Base-by-base conservation (phyloP, 2,888 invertebrate species). In the Lasioglossum lativentre region DNA sequence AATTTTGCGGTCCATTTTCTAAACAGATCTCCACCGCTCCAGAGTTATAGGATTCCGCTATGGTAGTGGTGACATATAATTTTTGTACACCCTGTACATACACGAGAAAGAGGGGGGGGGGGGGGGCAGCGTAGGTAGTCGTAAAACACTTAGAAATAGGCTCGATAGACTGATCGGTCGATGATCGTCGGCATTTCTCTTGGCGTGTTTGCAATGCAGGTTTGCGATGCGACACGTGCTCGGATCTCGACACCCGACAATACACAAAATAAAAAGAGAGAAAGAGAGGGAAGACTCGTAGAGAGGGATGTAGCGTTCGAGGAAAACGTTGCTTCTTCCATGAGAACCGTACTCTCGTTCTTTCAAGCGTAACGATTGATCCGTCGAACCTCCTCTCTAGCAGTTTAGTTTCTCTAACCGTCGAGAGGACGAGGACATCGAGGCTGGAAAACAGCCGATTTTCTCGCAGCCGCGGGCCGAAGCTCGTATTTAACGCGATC, bases 121-220 rank as follows among this genome's bases (percentile, higher is more conserved):
- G 40, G 27, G 34, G n/a, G 34, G 10, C 19, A 8, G n/a, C 27
- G n/a, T 40, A 19, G 56, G 52, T 14, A 34, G 42, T 85, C 78
- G 45, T 45, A 38, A 74, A 75, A 63, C 82, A 70, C 42, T 66
- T 66, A 74, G 52, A 42, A 74, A 73, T 85, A 89, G 88, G 45
- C 79, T 81, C 82, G 84, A 89, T 86, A 89, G 83, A 89, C 86
- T 89, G 89, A 83, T 83, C 82, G 86, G 84, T 89, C 88, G 86
- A 88, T 83, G 75, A 82, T 83, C 76, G 80, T 82, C 86, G 89
- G 63, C 82, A 79, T 85, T 83, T 84, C 81, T 82, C 78, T 74
- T 45, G 45, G 59, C 42, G 45, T 45, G 59, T 75, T 83, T n/a
- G 85, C 83, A 6, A 63, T 0, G 30, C 30, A 30, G 30, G 80